Evolutionary conservation across 1,140 invertebrate genomes (phyloP).

Genomic region (Drosophila sp.): DNA sequence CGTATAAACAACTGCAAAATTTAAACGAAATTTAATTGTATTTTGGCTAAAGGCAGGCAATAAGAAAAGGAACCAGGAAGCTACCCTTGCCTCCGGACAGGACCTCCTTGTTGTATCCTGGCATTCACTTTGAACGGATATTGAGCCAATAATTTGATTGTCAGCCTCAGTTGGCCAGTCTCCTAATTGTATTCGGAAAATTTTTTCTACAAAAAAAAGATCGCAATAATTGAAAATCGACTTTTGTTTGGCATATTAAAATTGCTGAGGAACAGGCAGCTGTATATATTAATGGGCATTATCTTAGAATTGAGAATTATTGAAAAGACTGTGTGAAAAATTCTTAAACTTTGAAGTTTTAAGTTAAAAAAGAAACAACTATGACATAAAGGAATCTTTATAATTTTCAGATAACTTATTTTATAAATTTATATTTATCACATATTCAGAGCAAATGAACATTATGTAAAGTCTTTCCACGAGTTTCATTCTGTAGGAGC

Average conservation of each 20-base stretch:
- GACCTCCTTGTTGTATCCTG: slow-evolving; percentile 38
- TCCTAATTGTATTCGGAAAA: slow-evolving; percentile 62
- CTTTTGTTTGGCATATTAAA: slow-evolving; percentile 25
- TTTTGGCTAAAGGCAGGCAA: slow-evolving; percentile 49
- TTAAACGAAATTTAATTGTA: slow-evolving; percentile 81
- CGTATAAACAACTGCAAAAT: slow-evolving; percentile 21
- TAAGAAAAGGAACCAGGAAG: slow-evolving; percentile 33
- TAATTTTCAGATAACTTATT: too few relatives aligned
- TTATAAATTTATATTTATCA: too few relatives aligned
- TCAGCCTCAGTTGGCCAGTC: slow-evolving; percentile 44
- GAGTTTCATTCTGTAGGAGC: neutral
- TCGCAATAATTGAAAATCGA: slow-evolving; percentile 15
- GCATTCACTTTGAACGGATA: slow-evolving; percentile 55
- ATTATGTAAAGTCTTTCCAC: neutral
- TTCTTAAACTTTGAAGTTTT: too few relatives aligned
- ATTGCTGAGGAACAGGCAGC: neutral
- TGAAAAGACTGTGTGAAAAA: neutral
- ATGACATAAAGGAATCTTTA: too few relatives aligned
- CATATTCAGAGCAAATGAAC: neutral
- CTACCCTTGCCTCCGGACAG: slow-evolving; percentile 32
- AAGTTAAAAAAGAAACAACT: too few relatives aligned
- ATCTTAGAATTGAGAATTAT: neutral
- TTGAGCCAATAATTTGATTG: slow-evolving; percentile 82
- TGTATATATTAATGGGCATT: neutral
- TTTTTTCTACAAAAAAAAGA: slow-evolving; percentile 15